Conservation (phyloP, 92 coral and sea anemone genomes). For the Pocillopora grandis region DNA sequence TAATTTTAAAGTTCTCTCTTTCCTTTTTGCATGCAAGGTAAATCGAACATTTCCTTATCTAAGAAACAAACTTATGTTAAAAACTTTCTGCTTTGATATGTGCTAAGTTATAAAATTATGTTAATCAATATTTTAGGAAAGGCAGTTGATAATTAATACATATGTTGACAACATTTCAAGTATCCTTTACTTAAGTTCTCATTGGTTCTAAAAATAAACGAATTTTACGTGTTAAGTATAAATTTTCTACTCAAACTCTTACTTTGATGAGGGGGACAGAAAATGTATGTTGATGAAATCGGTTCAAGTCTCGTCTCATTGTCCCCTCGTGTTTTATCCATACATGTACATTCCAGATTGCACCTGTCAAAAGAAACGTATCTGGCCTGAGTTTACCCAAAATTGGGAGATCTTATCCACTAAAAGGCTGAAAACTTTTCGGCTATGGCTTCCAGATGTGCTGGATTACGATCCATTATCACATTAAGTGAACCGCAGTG, state of each 20-base stretch:
- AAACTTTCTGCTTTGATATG: neutral
- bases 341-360: neutral
- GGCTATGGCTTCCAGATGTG: neutral
- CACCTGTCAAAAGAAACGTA: conserved; percentile 12
- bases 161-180: too few relatives aligned
- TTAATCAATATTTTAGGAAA: too few relatives aligned
- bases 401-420: neutral
- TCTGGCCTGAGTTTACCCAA: neutral
- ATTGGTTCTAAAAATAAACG: too few relatives aligned
- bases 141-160: too few relatives aligned
- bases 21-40: neutral
- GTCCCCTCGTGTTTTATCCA: neutral
- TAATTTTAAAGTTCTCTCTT: neutral
- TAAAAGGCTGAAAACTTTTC: conserved; percentile 7
- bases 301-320: neutral
- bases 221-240: neutral
- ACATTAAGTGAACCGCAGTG: neutral
- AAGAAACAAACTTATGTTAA: neutral
- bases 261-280: too few relatives aligned
- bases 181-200: too few relatives aligned
- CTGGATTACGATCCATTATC: neutral
- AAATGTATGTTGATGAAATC: neutral
- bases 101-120: too few relatives aligned
- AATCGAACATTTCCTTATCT: neutral
- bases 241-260: conserved; percentile 2